Base-by-base conservation (phyloP, 2,888 invertebrate genomes). In the Lissocephala sabroskyi region DNA sequence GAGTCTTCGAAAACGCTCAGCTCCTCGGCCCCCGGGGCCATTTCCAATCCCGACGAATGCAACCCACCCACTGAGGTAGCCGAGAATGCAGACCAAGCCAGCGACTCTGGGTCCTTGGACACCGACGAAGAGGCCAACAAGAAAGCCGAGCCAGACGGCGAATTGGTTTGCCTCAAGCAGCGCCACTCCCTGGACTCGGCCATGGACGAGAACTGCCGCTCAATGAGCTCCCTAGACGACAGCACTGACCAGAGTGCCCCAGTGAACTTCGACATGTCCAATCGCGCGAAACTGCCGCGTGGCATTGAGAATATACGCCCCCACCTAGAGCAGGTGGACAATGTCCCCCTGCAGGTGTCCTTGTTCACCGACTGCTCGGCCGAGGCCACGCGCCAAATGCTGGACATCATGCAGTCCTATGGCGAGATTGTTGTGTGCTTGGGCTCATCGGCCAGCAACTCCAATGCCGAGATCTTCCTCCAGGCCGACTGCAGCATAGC, bases 361-460 rank as follows among this genome's bases (percentile, higher is more conserved):
- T 88, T 99, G 9, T 99, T 98, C 85, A 99, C 98, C 0, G 98
- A 99, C 86, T 98, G 98, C 86, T 95, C 94, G 1, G 91, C 96
- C n/a, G 87, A 90, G 59, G 95, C 95, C 10, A 97, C 96, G 0
- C 88, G 91, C 23, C 93, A 94, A 84, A 98, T 98, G 98, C 86
- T 95, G 56, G 89, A 90, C 70, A 98, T 98, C 51, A 97, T 98
- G 96, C 94, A 95, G 82, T 92, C 92, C 47, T 95, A 97, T 82
- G 96, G 95, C 1, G 97, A 98, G 86, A 94, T 98, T 17, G 97
- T 97, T 0, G 94, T 97, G 71, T 95, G 97, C 17, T 87, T 98
- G 78, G 98, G 98, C 5, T 97, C 97, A 3, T 91, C 93, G 10
- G 93, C 96, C 0, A 89, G 89, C 26, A 92, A 93, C 56, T 91